phyloP scores from a whole-genome alignment of 1,140 invertebrate species.

The Phthorimaea operculella region DNA sequence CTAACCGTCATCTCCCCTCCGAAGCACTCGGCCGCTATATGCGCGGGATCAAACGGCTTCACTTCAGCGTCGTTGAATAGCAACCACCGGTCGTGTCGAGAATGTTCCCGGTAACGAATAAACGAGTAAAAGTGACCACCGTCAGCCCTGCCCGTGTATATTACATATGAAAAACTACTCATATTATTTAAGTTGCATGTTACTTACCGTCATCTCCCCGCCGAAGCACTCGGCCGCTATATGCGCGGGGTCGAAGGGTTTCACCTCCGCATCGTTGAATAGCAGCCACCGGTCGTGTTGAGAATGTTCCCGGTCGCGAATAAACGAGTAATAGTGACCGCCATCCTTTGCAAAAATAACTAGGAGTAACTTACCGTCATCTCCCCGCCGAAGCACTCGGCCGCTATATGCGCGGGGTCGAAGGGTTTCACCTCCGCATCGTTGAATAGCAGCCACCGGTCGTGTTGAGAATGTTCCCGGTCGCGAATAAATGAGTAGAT shows the following conservation, averaged over 20 bases:
- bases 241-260: too few relatives aligned
- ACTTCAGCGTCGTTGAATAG: constrained; percentile 97
- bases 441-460: constrained; percentile 96
- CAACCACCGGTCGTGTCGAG: constrained; percentile 87
- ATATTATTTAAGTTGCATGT: too few relatives aligned
- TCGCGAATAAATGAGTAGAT: constrained; percentile 97
- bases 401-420: constrained; percentile 92
- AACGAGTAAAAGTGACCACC: too few relatives aligned
- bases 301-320: constrained; percentile 79
- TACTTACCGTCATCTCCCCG: too few relatives aligned
- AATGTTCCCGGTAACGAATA: constrained; percentile 82
- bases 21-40: too few relatives aligned
- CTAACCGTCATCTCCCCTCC: constrained; percentile 91
- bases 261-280: constrained; percentile 97
- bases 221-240: too few relatives aligned
- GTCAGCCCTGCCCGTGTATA: constrained; percentile 95
- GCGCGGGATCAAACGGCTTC: too few relatives aligned
- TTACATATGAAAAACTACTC: too few relatives aligned
- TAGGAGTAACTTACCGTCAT: constrained; percentile 78
- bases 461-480: constrained; percentile 73
- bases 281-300: constrained; percentile 90
- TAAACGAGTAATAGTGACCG: constrained; percentile 97
- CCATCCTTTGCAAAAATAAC: constrained; percentile 74
- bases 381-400: constrained; percentile 96
- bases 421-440: constrained; percentile 97